phyloP scores from a whole-genome alignment of 2,888 invertebrate genomes.

The Macrosiphum euphorbiae region DNA sequence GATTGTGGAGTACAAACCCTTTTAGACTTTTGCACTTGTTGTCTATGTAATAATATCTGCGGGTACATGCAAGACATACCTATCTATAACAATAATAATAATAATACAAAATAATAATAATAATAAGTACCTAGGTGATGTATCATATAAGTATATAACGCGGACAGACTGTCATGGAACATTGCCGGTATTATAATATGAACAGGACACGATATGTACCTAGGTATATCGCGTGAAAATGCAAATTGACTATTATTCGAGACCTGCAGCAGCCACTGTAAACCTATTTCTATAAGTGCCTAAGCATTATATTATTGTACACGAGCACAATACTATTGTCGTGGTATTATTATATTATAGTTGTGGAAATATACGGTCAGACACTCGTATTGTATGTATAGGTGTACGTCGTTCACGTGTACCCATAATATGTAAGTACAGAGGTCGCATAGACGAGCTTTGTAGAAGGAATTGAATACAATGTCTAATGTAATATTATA shows the following conservation, averaged over 20 bases:
- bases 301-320: not conserved
- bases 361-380: not conserved
- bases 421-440: not conserved
- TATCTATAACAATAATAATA: not conserved
- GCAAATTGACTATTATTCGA: not conserved
- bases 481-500: conserved; percentile 4
- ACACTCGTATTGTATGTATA: not conserved
- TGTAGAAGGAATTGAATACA: not conserved
- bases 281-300: not conserved
- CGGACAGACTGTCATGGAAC: not conserved
- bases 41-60: not conserved
- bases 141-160: not conserved
- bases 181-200: not conserved
- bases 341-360: not conserved
- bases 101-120: too few relatives aligned
- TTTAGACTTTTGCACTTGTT: not conserved
- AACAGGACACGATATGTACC: not conserved
- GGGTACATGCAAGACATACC: not conserved
- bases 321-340: not conserved
- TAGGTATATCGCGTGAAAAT: not conserved
- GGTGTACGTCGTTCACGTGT: not conserved
- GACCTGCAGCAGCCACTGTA: not conserved
- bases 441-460: not conserved
- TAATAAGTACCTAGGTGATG: not conserved
- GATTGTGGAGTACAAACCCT: too few relatives aligned